Base-by-base conservation (phyloP, 2,113 vertebrate genomes). In the Onychostoma macrolepis region DNA sequence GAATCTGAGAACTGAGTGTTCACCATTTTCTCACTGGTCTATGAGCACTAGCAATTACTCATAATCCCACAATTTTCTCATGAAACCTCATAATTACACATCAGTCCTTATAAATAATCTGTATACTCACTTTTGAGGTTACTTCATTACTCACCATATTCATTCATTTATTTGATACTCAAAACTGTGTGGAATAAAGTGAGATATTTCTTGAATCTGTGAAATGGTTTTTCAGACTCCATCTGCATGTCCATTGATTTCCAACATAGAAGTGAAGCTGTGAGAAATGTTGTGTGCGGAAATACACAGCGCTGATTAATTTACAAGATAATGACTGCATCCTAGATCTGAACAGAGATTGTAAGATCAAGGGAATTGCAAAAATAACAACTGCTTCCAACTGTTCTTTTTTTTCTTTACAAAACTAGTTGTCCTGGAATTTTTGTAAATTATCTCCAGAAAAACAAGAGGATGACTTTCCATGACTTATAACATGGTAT, bases 361-460 rank as follows among this genome's bases (percentile, higher is more conserved):
- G 5, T 65, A 28, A 63, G 63, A 75, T 75, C 41, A 12, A n/a
- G 13, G 43, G n/a, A 15, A 77, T 19, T 28, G 12, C 24, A n/a
- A 75, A 45, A 43, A 75, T 75, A 26, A 72, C 69, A 72, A 72
- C 33, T 9, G 4, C 11, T 48, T 76, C 74, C 74, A 45, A 76
- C 74, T 28, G 38, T 24, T 74, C 41, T 28, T 48, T 30, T 77
- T 33, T 33, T 10, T 21, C 3, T 69, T 69, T 7, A 67, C 24
- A 26, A 75, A 75, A 75, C 24, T 5, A 26, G 4, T 26, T 3
- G 12, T 75, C 4, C 28, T 17, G 13, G 5, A 6, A 30, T 30
- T 65, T 30, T 19, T 15, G 28, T 17, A 17, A 17, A 6, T 33
- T 36, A 71, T 36, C 33, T 71, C 6, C 61, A 65, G 26, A 65